Evolutionary conservation across 2,888 invertebrate genomes (phyloP).

Genomic region (Nomada hirtipes): DNA sequence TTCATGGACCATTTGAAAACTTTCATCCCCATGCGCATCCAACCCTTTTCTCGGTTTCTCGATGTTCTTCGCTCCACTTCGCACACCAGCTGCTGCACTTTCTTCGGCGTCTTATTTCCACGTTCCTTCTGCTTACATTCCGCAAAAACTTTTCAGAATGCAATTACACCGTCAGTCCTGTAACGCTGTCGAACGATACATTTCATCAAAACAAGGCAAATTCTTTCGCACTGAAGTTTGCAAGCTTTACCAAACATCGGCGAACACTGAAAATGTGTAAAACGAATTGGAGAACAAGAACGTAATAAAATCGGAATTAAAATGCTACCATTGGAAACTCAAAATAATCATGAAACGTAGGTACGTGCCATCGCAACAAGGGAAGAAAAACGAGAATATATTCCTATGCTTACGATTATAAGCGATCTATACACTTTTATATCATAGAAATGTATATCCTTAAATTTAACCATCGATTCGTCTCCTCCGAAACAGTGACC

Average conservation of each 20-base stretch:
- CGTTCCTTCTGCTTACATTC: slow-evolving; percentile 53
- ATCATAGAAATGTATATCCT: too few relatives aligned
- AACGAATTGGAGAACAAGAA: not conserved
- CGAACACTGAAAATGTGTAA: not conserved
- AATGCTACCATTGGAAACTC: too few relatives aligned
- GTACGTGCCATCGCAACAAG: too few relatives aligned
- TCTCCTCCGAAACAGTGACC: too few relatives aligned
- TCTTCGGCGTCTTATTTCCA: slow-evolving; percentile 41
- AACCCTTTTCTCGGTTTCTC: slow-evolving; percentile 10
- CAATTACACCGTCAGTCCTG: slow-evolving; percentile 42
- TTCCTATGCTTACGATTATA: too few relatives aligned
- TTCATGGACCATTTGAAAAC: slow-evolving; percentile 42
- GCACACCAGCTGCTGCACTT: slow-evolving; percentile 22
- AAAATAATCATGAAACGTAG: too few relatives aligned
- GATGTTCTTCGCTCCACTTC: slow-evolving; percentile 30
- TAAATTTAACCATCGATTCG: too few relatives aligned
- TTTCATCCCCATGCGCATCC: slow-evolving; percentile 8
- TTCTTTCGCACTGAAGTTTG: slow-evolving; percentile 18
- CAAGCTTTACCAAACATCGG: not conserved
- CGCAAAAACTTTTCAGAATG: slow-evolving; percentile 58
- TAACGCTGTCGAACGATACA: slow-evolving; percentile 24
- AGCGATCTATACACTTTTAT: too few relatives aligned
- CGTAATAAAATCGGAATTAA: not conserved
- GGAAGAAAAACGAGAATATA: too few relatives aligned
- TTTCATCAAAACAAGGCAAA: slow-evolving; percentile 32